Evolutionary conservation across 2,113 vertebrate species (phyloP).

Genomic region (Hemibates koningsi): DNA sequence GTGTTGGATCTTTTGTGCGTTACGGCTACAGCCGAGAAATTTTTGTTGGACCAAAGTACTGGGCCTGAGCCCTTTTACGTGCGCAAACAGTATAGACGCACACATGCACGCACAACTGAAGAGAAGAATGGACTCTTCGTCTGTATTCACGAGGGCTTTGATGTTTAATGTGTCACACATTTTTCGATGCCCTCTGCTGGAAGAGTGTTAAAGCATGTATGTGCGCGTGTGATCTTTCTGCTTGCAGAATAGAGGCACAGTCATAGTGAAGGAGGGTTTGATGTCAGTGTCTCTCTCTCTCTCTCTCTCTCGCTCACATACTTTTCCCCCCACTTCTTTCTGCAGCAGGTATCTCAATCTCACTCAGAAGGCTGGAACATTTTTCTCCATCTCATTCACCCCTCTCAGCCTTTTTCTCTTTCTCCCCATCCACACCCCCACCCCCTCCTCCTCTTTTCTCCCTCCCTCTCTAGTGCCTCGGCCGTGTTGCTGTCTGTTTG

Average conservation of each 20-base stretch:
- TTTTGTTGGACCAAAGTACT: constrained; percentile 11
- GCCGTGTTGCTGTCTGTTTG: constrained; percentile 15
- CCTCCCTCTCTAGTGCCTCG: background rate
- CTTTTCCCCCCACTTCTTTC: background rate
- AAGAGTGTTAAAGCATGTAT: background rate
- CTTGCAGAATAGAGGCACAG: background rate
- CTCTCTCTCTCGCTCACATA: background rate
- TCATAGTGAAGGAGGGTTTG: background rate
- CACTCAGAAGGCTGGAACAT: background rate
- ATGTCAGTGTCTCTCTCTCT: background rate
- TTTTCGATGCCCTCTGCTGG: constrained; percentile 17
- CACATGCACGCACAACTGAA: background rate
- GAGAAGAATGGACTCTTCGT: constrained; percentile 16
- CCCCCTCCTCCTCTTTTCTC: background rate
- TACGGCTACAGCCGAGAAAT: background rate
- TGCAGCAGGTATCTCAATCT: constrained; percentile 39
- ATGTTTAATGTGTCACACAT: constrained; percentile 44
- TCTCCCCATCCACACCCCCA: background rate
- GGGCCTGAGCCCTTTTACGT: background rate
- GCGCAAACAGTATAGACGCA: background rate
- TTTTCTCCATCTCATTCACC: background rate
- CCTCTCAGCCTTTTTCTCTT: background rate
- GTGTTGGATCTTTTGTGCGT: constrained; percentile 8
- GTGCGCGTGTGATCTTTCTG: background rate
- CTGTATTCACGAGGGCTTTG: constrained; percentile 50